phyloP scores from a whole-genome alignment of 2,797 vertebrate species.

The Rhinichthys osculus region DNA sequence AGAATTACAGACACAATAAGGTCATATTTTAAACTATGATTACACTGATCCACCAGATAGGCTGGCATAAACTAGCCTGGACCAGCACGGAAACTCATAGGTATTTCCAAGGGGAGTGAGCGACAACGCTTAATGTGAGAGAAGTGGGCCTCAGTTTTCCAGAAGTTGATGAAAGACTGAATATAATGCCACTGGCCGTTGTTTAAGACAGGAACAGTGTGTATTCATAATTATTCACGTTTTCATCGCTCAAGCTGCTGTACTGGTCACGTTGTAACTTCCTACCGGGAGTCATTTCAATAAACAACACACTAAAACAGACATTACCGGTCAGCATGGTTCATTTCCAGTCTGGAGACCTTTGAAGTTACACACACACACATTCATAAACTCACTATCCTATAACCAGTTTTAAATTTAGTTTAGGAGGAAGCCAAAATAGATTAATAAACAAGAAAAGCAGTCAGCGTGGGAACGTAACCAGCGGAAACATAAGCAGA shows the following conservation, averaged over 20 bases:
- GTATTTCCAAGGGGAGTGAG: background rate
- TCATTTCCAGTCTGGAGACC: slow-evolving; percentile 62
- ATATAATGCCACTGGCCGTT: background rate
- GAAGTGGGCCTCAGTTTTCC: background rate
- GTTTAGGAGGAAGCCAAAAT: slow-evolving; percentile 63
- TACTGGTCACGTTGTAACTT: slow-evolving; percentile 30
- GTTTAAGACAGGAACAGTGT: slow-evolving; percentile 26
- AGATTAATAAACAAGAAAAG: slow-evolving; percentile 65
- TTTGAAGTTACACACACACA: slow-evolving; percentile 66
- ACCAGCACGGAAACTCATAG: background rate
- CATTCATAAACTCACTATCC: slow-evolving; percentile 38
- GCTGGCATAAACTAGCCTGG: background rate
- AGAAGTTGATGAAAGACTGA: slow-evolving; percentile 1
- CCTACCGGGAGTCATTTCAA: slow-evolving; percentile 32
- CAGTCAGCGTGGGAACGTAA: slow-evolving; percentile 63
- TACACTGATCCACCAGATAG: background rate
- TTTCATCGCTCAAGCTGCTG: background rate
- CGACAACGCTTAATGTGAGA: background rate
- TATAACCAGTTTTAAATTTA: slow-evolving; percentile 34
- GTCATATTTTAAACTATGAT: background rate
- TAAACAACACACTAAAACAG: slow-evolving; percentile 55
- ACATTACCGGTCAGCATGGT: slow-evolving; percentile 56
- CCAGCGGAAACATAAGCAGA: slow-evolving; percentile 73
- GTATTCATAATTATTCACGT: slow-evolving; percentile 21
- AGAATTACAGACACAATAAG: background rate